These are phyloP conservation scores for Oscheius sp. DNA, from an alignment of 2,888 invertebrate genomes.

Conservation along the genomic window DNA sequence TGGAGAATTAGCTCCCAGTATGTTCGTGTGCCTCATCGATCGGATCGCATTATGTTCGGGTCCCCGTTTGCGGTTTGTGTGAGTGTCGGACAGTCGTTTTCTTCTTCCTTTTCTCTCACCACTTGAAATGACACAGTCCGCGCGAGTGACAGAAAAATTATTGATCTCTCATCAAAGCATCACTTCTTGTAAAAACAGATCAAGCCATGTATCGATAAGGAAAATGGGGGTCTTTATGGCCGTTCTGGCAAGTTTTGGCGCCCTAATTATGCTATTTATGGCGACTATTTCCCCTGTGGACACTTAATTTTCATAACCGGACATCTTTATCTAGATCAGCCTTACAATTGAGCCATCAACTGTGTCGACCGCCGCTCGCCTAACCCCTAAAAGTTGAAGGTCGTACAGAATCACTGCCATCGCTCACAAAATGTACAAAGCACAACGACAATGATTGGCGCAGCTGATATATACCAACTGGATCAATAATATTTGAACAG, in stretches of 20 bases:
- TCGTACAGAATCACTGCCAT: too few species aligned
- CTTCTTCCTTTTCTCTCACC: slow-evolving; percentile 8
- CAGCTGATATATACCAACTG: too few species aligned
- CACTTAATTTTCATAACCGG: slow-evolving; percentile 8
- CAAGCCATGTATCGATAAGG: background rate
- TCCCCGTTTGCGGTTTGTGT: slow-evolving; percentile 34
- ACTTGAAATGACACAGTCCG: slow-evolving; percentile 34
- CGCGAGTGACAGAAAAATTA: slow-evolving; percentile 29
- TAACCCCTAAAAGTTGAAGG: too few species aligned
- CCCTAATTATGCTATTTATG: background rate
- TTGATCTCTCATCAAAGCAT: slow-evolving; percentile 18
- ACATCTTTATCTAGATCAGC: slow-evolving; percentile 1
- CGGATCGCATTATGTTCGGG: slow-evolving; percentile 34
- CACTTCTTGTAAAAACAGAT: slow-evolving; percentile 8
- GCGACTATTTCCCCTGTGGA: background rate
- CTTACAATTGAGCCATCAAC: background rate
- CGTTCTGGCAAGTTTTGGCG: slow-evolving; percentile 7
- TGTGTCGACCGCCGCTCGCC: background rate
- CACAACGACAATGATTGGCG: too few species aligned
- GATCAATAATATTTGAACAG: background rate
- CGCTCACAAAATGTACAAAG: too few species aligned
- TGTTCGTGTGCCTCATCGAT: slow-evolving; percentile 18
- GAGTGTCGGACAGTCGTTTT: slow-evolving; percentile 33
- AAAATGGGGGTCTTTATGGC: slow-evolving; percentile 10
- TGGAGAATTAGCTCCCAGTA: slow-evolving; percentile 11